These are phyloP conservation scores for Nyctibius grandis DNA, from an alignment of 2,797 vertebrate genomes.

Conservation along the genomic window DNA sequence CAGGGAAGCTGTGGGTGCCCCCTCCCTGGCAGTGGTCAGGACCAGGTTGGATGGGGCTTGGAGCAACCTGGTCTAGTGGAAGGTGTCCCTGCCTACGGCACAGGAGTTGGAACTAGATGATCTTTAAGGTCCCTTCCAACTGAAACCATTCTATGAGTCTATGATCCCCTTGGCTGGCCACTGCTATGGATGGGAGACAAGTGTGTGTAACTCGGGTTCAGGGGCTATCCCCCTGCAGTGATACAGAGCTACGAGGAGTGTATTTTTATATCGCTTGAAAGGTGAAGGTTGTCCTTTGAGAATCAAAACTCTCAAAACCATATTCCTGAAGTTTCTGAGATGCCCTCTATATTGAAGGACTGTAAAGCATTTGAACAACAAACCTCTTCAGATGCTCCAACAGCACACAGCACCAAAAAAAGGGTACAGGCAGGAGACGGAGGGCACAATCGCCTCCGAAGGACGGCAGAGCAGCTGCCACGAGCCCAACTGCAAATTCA, in stretches of 20 bases:
- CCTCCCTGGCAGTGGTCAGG: too few relatives aligned
- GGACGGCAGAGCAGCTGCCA: neutral
- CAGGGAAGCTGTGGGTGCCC: too few relatives aligned
- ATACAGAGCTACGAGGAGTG: neutral
- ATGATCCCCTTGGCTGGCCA: accelerated
- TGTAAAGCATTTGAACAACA: neutral
- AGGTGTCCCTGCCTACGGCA: too few relatives aligned
- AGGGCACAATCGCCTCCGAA: neutral
- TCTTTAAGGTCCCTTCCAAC: too few relatives aligned
- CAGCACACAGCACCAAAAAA: neutral
- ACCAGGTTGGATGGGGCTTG: too few relatives aligned
- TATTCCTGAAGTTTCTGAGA: neutral
- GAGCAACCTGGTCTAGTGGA: too few relatives aligned
- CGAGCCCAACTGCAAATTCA: neutral
- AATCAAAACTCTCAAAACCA: neutral
- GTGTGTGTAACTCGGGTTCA: neutral
- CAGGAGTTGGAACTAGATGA: too few relatives aligned
- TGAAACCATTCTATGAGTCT: too few relatives aligned
- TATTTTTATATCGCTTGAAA: neutral
- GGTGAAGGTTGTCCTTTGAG: neutral
- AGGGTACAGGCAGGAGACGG: accelerated
- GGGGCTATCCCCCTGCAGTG: accelerated
- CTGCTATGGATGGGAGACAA: neutral
- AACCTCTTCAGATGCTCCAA: neutral
- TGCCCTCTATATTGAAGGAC: neutral